Evolutionary conservation across 2,797 vertebrate species (phyloP), one percentile per base, ranked within the genome.

Genomic region (Zalophus californianus): DNA sequence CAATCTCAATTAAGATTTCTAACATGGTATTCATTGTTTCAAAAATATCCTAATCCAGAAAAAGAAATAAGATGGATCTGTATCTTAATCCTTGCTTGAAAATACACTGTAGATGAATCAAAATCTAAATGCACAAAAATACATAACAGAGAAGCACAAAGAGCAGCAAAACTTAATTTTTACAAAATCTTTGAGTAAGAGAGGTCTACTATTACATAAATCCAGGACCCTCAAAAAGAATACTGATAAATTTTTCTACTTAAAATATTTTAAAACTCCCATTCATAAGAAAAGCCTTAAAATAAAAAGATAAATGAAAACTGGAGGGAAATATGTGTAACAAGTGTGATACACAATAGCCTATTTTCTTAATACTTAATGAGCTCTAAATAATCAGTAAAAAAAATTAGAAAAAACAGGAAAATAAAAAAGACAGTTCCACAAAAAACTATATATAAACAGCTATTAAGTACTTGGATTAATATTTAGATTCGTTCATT

Each of bases 1-100:
- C 90, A 97, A 96, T 97, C 93, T 95, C 95, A 98, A 97, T 97
- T 97, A 98, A 92, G 92, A 97, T 97, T 97, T 97, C 50, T 79
- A 96, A 97, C 75, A 94, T 82, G n/a, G 87, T 70, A 54, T 16
- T 84, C 68, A 38, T 82, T 96, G 86, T 96, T 96, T 92, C 15
- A 90, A 94, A 98, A 93, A 85, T 80, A 90, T 18, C 14, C 64
- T 84, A 95, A 91, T 94, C 50, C 27, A 78, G 73, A 79, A 90
- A 94, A 90, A 84, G 9, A 84, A 87, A 66, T 21, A 80, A 87
- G 21, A 73, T 88, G 56, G 20, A 92, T 73, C 21, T 52, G 7
- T 92, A 78, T 78, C 27, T 83, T 85, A 90, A 92, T 90, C 38
- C 15, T 87, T 90, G 3, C 56, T 90, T 8, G 21, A 85, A 90